Base-by-base conservation (phyloP, 2,113 vertebrate genomes). In the Oceanodroma tethys region DNA sequence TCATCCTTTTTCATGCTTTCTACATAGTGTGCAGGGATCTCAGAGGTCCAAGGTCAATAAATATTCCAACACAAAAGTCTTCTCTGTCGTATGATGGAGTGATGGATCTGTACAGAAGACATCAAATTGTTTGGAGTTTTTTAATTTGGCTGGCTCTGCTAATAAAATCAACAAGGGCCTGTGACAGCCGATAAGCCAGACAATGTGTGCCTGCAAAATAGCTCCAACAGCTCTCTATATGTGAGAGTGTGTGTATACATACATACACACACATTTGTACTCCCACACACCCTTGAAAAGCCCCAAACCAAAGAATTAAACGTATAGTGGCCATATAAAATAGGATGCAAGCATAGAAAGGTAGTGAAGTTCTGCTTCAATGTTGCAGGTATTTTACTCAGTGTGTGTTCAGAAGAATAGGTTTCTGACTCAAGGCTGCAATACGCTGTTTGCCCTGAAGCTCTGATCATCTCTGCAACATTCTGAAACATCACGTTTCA, bases 1-100 rank as follows among this genome's bases (percentile, higher is more conserved):
- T 98, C 88, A 95, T 94, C 32, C 52, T 90, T 78, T 68, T 76
- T 81, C 67, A 82, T 93, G 50, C 27, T 92, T 96, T 88, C 89
- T 78, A 65, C 91, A 92, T 45, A 91, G 53, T 7, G 71, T 84
- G 93, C 89, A 38, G 68, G 11, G 4, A 30, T 82, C 86, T 94
- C 76, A 79, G 72, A 96, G 42, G 84, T 78, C 73, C 58, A 71
- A 91, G 76, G 81, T 97, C 66, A 26, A 90, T 86, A 95, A 88
- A 84, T 72, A 94, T 81, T 82, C 26, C 90, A 91, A 96, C 78
- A 92, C 58, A 90, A 55, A 87, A 81, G 79, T 87, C 23, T 59
- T 72, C 62, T 40, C 10, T 56, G 55, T 66, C 80, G 13, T n/a
- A 55, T 42, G 88, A 93, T 72, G 63, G 36, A 68, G 29, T 74